Evolutionary conservation across 2,888 invertebrate genomes (phyloP).

Genomic region (Sphecodes monilicornis): DNA sequence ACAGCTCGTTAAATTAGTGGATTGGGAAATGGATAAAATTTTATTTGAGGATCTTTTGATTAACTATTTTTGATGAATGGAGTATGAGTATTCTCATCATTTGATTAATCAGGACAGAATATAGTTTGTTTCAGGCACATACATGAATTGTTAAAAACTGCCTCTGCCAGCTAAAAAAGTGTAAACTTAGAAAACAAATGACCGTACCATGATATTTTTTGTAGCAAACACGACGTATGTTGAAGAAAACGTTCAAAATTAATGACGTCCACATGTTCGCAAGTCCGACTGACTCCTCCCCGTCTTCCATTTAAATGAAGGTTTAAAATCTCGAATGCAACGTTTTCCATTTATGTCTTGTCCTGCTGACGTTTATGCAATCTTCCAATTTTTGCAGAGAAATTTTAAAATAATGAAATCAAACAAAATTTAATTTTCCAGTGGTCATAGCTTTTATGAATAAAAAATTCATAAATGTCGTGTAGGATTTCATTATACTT

Average conservation of each 20-base stretch:
- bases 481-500: not conserved
- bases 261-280: not conserved
- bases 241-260: not conserved
- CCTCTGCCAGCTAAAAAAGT: not conserved
- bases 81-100: not conserved
- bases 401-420: not conserved
- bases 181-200: not conserved
- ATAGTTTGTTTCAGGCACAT: not conserved
- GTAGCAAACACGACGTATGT: not conserved
- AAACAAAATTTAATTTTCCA: not conserved
- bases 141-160: not conserved
- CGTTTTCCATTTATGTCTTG: not conserved
- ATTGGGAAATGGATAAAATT: not conserved
- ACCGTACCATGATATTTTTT: not conserved
- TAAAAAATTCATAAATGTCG: not conserved
- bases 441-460: not conserved
- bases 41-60: too few relatives aligned
- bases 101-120: not conserved
- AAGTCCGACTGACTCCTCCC: not conserved
- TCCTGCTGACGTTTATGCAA: not conserved
- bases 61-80: not conserved
- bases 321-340: not conserved
- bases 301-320: not conserved
- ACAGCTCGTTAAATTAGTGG: not conserved
- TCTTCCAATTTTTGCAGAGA: not conserved